Base-by-base conservation (phyloP, 2,888 invertebrate genomes). In the Dynastes grantii region DNA sequence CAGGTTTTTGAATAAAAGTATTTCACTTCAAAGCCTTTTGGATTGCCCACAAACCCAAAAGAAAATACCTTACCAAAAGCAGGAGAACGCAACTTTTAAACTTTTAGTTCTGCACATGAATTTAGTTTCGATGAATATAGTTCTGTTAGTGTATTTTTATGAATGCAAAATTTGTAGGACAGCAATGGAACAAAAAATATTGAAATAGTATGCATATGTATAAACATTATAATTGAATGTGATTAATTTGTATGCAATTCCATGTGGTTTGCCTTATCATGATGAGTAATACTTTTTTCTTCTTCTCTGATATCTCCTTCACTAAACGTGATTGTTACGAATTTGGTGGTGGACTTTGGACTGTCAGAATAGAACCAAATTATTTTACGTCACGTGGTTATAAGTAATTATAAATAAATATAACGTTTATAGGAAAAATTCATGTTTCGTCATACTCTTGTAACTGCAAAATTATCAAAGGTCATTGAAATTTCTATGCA, bases 181-280 rank as follows among this genome's bases (percentile, higher is more conserved):
- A 45, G 8, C 45, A 8, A 45, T 11, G 11, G 9, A 45, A 45
- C 2, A 45, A 45, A 45, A 11, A 45, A 45, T 8, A 45, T 11
- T 9, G 8, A 45, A 45, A 45, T 16, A 3, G 61, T 11, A 27
- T 61, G 29, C 61, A 61, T 61, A 11, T 58, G 22, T 58, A 22
- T 22, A 58, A 37, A 37, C 5, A 37, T 37, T 37, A 37, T 37
- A 37, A 37, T 58, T 22, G n/a, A 29, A 16, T 67, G 2, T 67
- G 67, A 67, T 22, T 67, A 67, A 67, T 64, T 9, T 16, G 16
- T 67, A 11, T 13, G n/a, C 37, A 67, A 67, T 67, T 11, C 29
- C 45, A 49, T 49, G 45, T 67, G 67, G 67, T 67, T 13, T 67
- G 4, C 22, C 22, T 67, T 67, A 67, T 67, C 67, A 49, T 9